Base-by-base conservation (phyloP, 1,140 invertebrate genomes). In the Mactra quadrangularis region DNA sequence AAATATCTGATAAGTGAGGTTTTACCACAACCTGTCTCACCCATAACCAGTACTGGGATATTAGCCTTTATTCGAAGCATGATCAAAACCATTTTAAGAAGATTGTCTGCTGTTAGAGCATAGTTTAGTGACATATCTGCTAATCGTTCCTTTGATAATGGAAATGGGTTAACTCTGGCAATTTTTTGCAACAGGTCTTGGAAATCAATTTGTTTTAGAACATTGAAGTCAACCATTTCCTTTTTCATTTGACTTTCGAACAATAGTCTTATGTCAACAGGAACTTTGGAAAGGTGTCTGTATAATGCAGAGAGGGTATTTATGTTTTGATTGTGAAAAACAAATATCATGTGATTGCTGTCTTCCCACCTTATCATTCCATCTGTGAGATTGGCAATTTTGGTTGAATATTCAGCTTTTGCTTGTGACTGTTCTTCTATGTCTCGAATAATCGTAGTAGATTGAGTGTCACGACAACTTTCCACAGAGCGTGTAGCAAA, bases 1-100 rank as follows among this genome's bases (percentile, higher is more conserved):
- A 89, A 66, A 64, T 79, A 88, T 47, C 82, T 53, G 7, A 89
- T 72, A 3, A 89, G 74, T 3, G 85, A 86, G 3, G 88, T 89
- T 64, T 89, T 89, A 70, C 88, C 90, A 84, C 90, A 91, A 13
- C 90, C 90, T 29, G 90, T 91, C 68, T 91, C 90, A 2, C 90
- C 90, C 89, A 91, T 91, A 15, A 91, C 59, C 31, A 91, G 59
- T 2, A 91, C 87, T 35, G 90, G 90, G 47, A 91, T 86, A 76
- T 84, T 45, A 13, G 72, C 71, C 38, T 75, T 71, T 31, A 86
- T 79, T 47, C 87, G 60, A 3, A 89, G 38, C 45, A 82, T 72
- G 25, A 89, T 87, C 3, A 87, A 66, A 22, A 87, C 74, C 87
- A 89, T 87, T 82, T 89, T 89, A 15, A 89, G 38, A 27, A 86